These are phyloP conservation scores for Phyllostomus discolor DNA, from an alignment of 2,113 vertebrate species.

Conservation along the genomic window DNA sequence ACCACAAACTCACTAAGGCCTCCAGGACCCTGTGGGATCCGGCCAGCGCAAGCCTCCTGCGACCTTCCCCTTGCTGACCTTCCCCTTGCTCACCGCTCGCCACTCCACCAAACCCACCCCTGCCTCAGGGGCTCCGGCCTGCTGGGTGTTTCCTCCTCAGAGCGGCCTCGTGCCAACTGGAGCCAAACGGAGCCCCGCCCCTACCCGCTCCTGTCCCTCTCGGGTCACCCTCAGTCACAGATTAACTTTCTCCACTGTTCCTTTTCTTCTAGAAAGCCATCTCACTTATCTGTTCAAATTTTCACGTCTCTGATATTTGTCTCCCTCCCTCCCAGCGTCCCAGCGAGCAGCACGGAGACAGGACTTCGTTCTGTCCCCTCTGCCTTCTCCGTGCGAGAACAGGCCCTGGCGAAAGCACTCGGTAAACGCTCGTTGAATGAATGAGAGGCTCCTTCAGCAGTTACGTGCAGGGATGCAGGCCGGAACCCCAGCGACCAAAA, in stretches of 20 bases:
- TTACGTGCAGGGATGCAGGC: background rate
- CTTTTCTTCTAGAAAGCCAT: background rate
- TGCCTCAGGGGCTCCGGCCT: background rate
- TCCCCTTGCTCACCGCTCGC: background rate
- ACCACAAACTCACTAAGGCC: background rate
- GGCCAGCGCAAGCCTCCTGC: background rate
- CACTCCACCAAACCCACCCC: background rate
- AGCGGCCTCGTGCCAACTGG: background rate
- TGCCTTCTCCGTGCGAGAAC: background rate
- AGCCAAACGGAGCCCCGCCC: background rate
- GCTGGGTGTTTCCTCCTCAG: background rate
- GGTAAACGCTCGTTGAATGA: background rate
- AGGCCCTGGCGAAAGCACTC: background rate
- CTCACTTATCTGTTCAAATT: background rate
- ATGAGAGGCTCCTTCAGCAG: background rate
- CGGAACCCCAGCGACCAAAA: background rate
- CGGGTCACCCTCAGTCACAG: background rate
- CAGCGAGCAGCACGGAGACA: background rate
- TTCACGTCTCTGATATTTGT: background rate
- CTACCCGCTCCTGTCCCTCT: fast-evolving
- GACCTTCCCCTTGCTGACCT: background rate
- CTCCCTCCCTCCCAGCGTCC: background rate
- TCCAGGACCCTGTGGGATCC: background rate
- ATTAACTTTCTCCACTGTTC: background rate
- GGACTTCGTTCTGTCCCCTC: background rate